Conservation (phyloP, 2,888 invertebrate species). For the Selenia dentaria region DNA sequence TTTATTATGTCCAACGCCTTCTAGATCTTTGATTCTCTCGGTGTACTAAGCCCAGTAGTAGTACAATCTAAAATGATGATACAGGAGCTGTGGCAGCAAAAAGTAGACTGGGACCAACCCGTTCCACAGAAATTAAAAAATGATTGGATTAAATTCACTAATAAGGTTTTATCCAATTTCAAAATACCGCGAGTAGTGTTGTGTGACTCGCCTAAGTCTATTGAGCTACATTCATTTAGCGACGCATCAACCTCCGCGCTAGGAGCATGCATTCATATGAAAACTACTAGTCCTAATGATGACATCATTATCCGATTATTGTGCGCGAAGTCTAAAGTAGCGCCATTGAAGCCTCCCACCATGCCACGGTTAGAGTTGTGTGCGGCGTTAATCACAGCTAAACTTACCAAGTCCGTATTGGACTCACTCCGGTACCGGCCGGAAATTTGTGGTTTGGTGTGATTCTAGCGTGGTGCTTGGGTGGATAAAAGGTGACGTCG, state of each 20-base stretch:
- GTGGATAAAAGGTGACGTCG: not conserved
- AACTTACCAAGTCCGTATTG: not conserved
- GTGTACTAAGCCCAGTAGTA: too few species aligned
- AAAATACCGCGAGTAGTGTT: not conserved
- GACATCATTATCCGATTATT: not conserved
- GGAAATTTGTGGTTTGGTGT: not conserved
- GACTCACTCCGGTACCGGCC: not conserved
- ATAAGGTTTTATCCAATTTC: too few species aligned
- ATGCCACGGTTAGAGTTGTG: not conserved
- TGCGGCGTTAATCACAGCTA: not conserved
- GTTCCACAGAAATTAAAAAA: too few species aligned
- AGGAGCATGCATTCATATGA: not conserved
- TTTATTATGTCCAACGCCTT: too few species aligned
- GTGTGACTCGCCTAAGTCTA: not conserved
- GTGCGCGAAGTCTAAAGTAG: not conserved
- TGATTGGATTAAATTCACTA: too few species aligned
- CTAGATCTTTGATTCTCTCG: too few species aligned
- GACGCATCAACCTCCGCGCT: not conserved
- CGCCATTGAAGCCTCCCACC: not conserved
- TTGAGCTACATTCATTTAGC: not conserved
- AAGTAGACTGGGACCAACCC: too few species aligned
- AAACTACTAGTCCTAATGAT: not conserved
- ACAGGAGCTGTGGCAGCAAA: too few species aligned
- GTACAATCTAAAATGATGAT: too few species aligned
- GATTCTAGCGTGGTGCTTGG: not conserved